Conservation (phyloP, 2,888 invertebrate species). For the Cantharis flavilabris region DNA sequence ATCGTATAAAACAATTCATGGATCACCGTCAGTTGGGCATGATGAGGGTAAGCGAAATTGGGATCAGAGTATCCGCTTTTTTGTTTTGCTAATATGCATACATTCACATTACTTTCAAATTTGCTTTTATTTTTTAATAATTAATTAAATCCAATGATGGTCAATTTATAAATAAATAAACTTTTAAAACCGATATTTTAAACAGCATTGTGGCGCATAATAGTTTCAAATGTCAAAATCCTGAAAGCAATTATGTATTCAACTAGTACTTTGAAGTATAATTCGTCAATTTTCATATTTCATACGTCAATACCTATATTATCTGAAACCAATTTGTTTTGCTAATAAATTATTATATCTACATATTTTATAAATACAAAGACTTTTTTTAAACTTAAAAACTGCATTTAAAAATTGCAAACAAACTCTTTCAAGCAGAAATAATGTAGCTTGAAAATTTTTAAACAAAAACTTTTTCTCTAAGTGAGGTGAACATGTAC, state of each 20-base stretch:
- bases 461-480: not conserved
- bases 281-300: not conserved
- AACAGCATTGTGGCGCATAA: not conserved
- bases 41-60: not conserved
- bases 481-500: not conserved
- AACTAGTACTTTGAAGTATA: not conserved
- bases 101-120: not conserved
- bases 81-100: not conserved
- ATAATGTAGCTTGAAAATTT: not conserved
- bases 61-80: not conserved
- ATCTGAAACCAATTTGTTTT: not conserved
- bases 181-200: not conserved
- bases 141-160: not conserved
- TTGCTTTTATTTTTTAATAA: not conserved
- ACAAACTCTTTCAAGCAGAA: not conserved
- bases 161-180: not conserved
- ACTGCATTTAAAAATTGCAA: no score
- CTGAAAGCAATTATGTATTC: not conserved
- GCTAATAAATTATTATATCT: not conserved
- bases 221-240: not conserved
- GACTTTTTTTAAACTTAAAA: not conserved
- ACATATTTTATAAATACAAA: not conserved
- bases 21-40: not conserved
- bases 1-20: conserved; percentile 1
- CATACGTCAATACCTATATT: not conserved